Base-by-base conservation (phyloP, 1,140 invertebrate species). In the Achroia grisella region DNA sequence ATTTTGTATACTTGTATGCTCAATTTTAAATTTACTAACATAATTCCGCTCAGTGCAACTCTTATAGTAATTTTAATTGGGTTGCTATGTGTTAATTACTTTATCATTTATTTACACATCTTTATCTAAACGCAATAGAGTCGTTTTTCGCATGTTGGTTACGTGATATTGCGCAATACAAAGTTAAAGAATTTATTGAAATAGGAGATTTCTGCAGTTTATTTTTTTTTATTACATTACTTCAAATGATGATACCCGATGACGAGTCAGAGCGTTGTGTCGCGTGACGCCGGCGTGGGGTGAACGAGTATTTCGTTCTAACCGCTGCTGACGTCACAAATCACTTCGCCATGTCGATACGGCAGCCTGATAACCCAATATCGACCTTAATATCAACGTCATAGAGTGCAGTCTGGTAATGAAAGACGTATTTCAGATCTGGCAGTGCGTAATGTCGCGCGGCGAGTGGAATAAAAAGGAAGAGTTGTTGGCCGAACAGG, bases 381-480 rank as follows among this genome's bases (percentile, higher is more conserved):
- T 10, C 8, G 2, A 49, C 42, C 12, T 10, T 17, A 48, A 39
- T n/a, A 39, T 30, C 50, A 10, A 10, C 11, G 11, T 12, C 15
- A 14, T 30, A 30, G 29, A 9, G 30, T 39, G 32, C 10, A 9
- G 4, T 23, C 2, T 23, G n/a, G 2, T 23, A 23, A 23, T 23
- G 17, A 3, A 23, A 3, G 17, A 2, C 8, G 9, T 50, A 45
- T 40, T 27, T 10, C n/a, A 93, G 91, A 92, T 98, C 67, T 99
- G 97, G 97, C 92, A 91, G 56, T 95, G 94, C 49, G 91, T 98
- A 56, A 98, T 99, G 97, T 91, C 91, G 43, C 91, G 94, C 60
- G 94, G 95, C 32, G 97, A 99, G 87, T 98, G 97, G 97, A 98
- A 98, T 85, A 99, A 98, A 86, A 98, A 98, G 82, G 97, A 98